Percentiles rank a stretch among this genome's conserved stretches.
Conservation (phyloP, 2,113 vertebrate genomes). For the Acinonyx jubatus region DNA sequence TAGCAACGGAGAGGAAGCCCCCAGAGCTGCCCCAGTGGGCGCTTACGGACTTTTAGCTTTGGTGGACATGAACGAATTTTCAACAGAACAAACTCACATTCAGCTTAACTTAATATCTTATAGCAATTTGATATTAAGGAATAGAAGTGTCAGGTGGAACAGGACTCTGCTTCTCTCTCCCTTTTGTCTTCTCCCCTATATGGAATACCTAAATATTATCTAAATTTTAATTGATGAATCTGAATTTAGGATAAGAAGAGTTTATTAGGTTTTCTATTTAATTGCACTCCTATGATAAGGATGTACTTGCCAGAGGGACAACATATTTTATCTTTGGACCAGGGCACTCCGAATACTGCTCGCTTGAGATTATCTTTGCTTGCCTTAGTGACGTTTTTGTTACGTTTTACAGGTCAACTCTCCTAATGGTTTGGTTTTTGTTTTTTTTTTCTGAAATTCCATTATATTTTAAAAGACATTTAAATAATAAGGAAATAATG, state of each 20-base stretch:
- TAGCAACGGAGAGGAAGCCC: background rate
- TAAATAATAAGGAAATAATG: background rate
- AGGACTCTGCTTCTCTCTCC: background rate
- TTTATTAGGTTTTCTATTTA: background rate
- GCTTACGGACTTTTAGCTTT: background rate
- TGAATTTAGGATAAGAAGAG: background rate
- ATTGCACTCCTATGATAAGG: background rate
- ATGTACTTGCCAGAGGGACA: background rate
- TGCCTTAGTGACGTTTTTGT: background rate
- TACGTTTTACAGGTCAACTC: background rate
- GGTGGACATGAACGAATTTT: background rate
- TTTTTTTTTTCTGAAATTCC: background rate
- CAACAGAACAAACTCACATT: background rate
- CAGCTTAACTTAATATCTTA: background rate
- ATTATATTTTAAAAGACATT: background rate
- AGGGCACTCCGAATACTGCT: background rate
- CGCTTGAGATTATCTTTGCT: constrained; percentile 3
- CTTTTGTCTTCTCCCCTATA: background rate
- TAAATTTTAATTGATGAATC: constrained; percentile 39
- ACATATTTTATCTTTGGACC: background rate
- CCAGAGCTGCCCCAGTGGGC: background rate
- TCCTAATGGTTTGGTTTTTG: background rate
- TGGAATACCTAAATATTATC: background rate
- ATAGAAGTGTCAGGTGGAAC: background rate
- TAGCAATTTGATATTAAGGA: background rate